Conservation (phyloP, 1,140 invertebrate genomes). For the Macrobrachium nipponense region DNA sequence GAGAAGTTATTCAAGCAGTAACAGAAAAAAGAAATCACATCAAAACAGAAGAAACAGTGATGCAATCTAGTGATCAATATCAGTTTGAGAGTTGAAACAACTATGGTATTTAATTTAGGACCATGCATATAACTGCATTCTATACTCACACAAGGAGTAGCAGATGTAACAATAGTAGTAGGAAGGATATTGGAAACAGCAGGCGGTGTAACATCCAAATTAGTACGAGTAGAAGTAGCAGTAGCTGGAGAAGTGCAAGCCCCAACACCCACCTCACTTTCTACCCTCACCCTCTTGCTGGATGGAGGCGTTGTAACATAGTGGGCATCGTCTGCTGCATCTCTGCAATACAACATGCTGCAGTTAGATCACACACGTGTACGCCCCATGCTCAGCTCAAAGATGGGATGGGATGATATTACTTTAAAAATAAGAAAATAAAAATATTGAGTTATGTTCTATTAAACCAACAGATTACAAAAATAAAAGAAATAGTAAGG, state of each 20-base stretch:
- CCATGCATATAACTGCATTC: no score
- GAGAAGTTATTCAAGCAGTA: no score
- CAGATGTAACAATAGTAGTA: not conserved
- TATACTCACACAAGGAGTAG: constrained; percentile 1
- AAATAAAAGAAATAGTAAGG: no score
- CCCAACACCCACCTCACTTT: constrained; percentile 8
- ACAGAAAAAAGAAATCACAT: no score
- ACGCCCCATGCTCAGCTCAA: constrained; percentile 11
- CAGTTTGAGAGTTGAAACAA: no score
- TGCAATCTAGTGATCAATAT: no score
- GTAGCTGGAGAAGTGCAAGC: constrained; percentile 5
- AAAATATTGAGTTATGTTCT: no score
- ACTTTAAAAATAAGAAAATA: no score
- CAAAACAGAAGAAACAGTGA: no score
- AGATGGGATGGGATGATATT: not conserved
- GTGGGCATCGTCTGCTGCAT: not conserved
- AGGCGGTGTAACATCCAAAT: not conserved
- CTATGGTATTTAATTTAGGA: no score
- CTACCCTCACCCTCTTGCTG: constrained; percentile 37
- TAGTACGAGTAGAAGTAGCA: not conserved
- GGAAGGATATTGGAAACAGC: constrained; percentile 3
- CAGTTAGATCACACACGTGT: not conserved
- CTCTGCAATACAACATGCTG: constrained; percentile 36
- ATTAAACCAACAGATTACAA: no score
- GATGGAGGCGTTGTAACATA: constrained; percentile 27